phyloP scores from a whole-genome alignment of 2,113 vertebrate species.

The Trochalopteron elliotii region DNA sequence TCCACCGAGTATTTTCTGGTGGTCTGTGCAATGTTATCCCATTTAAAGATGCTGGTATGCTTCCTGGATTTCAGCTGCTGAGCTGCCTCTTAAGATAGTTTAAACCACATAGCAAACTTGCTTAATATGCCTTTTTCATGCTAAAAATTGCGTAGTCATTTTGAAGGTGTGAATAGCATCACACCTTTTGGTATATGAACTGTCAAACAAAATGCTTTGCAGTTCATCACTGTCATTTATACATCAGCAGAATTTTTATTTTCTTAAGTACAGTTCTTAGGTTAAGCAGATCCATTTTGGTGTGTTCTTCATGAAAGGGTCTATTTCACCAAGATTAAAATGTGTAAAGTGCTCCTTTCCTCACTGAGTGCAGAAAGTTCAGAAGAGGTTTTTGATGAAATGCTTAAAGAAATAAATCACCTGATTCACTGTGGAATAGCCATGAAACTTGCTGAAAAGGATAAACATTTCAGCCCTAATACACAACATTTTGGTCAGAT shows the following conservation, averaged over 20 bases:
- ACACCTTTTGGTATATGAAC: background rate
- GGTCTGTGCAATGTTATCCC: background rate
- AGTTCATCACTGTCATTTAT: background rate
- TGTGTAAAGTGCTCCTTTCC: background rate
- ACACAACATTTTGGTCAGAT: background rate
- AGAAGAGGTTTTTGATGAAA: background rate
- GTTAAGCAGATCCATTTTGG: background rate
- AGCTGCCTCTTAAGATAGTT: background rate
- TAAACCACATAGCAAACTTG: background rate
- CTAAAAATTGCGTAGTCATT: background rate
- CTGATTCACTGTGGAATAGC: background rate
- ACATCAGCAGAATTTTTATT: background rate
- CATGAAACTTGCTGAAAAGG: background rate
- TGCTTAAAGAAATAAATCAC: background rate
- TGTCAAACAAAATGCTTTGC: background rate
- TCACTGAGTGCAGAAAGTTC: background rate
- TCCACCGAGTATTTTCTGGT: background rate
- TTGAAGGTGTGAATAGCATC: background rate
- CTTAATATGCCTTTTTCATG: background rate
- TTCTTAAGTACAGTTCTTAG: background rate
- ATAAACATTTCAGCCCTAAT: background rate
- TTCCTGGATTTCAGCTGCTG: background rate
- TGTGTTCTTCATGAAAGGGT: background rate
- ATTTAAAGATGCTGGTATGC: background rate
- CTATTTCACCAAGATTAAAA: background rate